These are phyloP conservation scores for Cremastobaeus sp. DNA, from an alignment of 2,888 invertebrate genomes.

Conservation along the genomic window DNA sequence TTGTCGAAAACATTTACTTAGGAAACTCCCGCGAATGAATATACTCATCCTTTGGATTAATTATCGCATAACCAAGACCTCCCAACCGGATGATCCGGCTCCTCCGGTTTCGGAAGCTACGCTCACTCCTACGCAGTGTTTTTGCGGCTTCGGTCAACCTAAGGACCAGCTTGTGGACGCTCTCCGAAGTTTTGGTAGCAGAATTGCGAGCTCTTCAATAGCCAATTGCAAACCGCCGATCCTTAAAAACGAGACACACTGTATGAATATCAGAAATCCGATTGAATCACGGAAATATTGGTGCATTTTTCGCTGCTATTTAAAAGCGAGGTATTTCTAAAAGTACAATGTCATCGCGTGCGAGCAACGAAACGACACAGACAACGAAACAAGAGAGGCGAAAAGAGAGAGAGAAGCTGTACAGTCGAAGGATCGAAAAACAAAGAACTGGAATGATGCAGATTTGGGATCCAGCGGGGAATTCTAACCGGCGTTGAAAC, in stretches of 20 bases:
- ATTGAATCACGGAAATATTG: no score
- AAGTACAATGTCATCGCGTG: slow-evolving; percentile 33
- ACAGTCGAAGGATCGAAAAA: slow-evolving; percentile 30
- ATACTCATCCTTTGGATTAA: slow-evolving; percentile 65
- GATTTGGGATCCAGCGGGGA: slow-evolving; percentile 29
- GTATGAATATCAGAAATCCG: no score
- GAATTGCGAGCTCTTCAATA: background rate
- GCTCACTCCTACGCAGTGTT: slow-evolving; percentile 56
- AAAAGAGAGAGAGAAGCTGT: slow-evolving; percentile 8
- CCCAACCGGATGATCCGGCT: slow-evolving; percentile 60
- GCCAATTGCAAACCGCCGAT: no score
- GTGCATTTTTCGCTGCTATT: no score
- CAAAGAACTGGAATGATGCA: slow-evolving; percentile 29
- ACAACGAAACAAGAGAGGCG: slow-evolving; percentile 1
- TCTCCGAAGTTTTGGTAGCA: background rate
- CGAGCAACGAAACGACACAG: slow-evolving; percentile 3
- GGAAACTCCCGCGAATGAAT: slow-evolving; percentile 53
- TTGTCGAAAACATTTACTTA: slow-evolving; percentile 26
- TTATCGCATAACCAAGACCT: slow-evolving; percentile 67
- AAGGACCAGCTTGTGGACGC: slow-evolving; percentile 30
- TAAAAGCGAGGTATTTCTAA: slow-evolving; percentile 34
- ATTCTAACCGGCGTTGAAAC: slow-evolving; percentile 44
- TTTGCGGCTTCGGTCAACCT: slow-evolving; percentile 50
- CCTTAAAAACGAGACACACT: no score
- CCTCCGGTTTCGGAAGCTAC: slow-evolving; percentile 51